Evolutionary conservation across 2,797 vertebrate species (phyloP), one percentile per base, ranked within the genome.

Genomic region (Pygocentrus nattereri): DNA sequence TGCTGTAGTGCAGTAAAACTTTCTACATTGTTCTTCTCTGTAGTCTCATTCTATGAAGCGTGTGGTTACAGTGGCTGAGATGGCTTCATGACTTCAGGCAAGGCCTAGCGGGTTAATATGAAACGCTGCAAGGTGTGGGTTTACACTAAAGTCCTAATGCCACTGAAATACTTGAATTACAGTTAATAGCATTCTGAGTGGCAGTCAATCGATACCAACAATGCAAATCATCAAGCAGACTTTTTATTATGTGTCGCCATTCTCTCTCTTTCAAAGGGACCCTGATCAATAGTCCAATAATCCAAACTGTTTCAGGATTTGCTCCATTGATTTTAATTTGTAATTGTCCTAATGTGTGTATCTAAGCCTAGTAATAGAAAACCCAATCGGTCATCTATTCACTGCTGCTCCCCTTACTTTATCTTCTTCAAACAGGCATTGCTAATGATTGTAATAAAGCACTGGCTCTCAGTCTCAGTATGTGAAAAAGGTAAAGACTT

Each of bases 1-100:
- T 88, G 87, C 90, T 90, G 90, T 88, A 87, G 85, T 77, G 74
- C 90, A 89, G 87, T 95, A 94, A 94, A 94, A 93, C 88, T 92
- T 93, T 92, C 89, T 92, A 70, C 64, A 84, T 86, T 79, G 85
- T 62, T 81, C 74, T 69, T 74, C 54, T 76, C 77, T 31, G 38
- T 56, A 70, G 68, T 59, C 58, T 47, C 62, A 12, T 38, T 74
- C 83, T 73, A 70, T 84, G 81, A 84, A 84, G 74, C 21, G 41
- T 64, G 56, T 67, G 47, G 71, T 82, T 80, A 82, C 34, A 56
- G 74, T 78, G 81, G 75, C 84, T 76, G 38, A 41, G 27, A 62
- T 64, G 69, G 61, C 52, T 30, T 80, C 19, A 56, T 59, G 58
- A 44, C 31, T 80, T 80, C 70, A 62, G 75, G 34, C 75, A 47